Conservation (phyloP, 1,140 invertebrate genomes). For the Drosophila prosaltans region DNA sequence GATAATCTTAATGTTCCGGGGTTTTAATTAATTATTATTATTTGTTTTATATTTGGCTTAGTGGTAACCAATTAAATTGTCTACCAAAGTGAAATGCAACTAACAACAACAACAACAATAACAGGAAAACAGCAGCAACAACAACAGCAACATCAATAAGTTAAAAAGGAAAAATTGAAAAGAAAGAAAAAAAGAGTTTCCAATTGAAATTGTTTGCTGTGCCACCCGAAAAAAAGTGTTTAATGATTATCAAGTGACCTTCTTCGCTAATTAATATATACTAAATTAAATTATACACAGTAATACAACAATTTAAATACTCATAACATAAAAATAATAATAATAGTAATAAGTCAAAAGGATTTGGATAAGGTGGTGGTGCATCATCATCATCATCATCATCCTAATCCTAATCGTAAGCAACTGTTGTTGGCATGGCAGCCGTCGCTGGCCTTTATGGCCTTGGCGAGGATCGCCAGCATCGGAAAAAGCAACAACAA, state of each 20-base stretch:
- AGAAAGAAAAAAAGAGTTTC: background rate
- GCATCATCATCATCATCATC: conserved; percentile 24
- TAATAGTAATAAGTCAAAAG: background rate
- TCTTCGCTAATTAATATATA: background rate
- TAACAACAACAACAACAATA: background rate
- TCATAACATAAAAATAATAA: background rate
- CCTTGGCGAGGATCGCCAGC: conserved; percentile 82
- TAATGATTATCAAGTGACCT: background rate
- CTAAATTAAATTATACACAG: background rate
- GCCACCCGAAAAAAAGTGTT: background rate
- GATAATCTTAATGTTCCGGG: background rate
- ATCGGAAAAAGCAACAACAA: conserved; percentile 81
- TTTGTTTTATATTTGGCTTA: background rate
- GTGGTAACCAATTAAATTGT: background rate
- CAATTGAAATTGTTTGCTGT: background rate
- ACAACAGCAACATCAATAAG: background rate
- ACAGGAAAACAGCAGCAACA: background rate
- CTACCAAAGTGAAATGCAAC: background rate
- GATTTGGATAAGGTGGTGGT: conserved; percentile 8
- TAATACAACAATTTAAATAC: background rate
- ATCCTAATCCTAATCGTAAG: conserved; percentile 11
- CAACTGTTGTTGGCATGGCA: conserved; percentile 61
- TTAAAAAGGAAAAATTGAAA: background rate
- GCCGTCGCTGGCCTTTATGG: conserved; percentile 82
- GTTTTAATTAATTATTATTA: too few species aligned